Percentiles rank a stretch among this genome's conserved stretches.
These are phyloP conservation scores for Aspiorhynchus laticeps DNA, from an alignment of 2,113 vertebrate genomes.

Conservation along the genomic window DNA sequence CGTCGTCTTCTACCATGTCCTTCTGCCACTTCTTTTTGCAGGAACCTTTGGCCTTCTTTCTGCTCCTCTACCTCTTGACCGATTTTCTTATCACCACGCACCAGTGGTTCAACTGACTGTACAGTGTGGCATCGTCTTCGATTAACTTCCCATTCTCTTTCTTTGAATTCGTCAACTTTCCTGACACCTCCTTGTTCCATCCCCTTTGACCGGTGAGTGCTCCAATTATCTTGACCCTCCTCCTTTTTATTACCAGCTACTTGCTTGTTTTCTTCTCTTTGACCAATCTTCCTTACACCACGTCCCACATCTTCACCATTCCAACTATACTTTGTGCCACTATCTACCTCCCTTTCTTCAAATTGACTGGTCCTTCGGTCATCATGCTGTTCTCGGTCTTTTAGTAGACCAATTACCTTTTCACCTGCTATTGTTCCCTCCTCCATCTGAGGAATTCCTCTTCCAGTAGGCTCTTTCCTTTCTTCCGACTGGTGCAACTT, in stretches of 20 bases:
- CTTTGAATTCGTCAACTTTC: neutral
- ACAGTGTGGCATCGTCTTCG: neutral
- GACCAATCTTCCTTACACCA: constrained; percentile 28
- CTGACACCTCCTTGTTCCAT: neutral
- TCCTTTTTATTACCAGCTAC: neutral
- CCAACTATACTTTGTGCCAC: neutral
- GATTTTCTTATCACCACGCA: neutral
- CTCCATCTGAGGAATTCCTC: constrained; percentile 18
- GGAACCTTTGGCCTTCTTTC: neutral
- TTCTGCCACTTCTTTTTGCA: constrained; percentile 26
- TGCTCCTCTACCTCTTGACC: constrained; percentile 3
- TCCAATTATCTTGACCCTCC: neutral
- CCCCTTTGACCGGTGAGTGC: neutral
- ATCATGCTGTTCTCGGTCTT: constrained; percentile 21
- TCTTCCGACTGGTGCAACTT: constrained; percentile 22
- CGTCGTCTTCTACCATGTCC: constrained; percentile 14
- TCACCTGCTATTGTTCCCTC: constrained; percentile 36
- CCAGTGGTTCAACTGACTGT: neutral
- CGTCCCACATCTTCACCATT: neutral
- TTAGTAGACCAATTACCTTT: constrained; percentile 15
- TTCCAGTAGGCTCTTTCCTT: constrained; percentile 24
- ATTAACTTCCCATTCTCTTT: constrained; percentile 23
- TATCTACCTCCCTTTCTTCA: neutral
- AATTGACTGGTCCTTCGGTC: neutral
- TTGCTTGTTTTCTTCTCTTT: constrained; percentile 12